These are phyloP conservation scores for Hemibagrus wyckioides DNA, from an alignment of 2,113 vertebrate genomes.

Conservation along the genomic window DNA sequence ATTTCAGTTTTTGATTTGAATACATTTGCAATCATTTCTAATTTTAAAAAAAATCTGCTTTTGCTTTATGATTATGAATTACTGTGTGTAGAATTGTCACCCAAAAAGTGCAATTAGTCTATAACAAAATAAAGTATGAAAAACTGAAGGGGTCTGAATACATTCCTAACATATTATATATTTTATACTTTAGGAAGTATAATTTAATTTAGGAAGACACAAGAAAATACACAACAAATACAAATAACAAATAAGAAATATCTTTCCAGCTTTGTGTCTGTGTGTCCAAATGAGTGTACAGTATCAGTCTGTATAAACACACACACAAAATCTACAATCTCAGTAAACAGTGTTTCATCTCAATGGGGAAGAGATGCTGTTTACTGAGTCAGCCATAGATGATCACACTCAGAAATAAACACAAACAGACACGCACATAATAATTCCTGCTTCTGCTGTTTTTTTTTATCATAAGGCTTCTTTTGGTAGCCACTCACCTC, in stretches of 20 bases:
- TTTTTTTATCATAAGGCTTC: neutral
- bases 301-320: constrained; percentile 22
- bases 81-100: too few species aligned
- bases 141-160: too few species aligned
- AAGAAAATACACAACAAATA: neutral
- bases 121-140: too few species aligned
- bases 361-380: neutral
- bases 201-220: neutral
- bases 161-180: too few species aligned
- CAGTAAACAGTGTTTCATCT: constrained; percentile 20
- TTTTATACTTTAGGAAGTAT: too few species aligned
- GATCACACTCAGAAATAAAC: constrained; percentile 11
- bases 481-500: constrained; percentile 5
- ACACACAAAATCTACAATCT: neutral
- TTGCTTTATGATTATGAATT: too few species aligned
- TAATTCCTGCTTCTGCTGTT: constrained; percentile 1
- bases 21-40: neutral
- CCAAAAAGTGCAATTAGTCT: too few species aligned
- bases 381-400: constrained; percentile 17
- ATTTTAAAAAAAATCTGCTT: neutral
- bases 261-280: neutral
- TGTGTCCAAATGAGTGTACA: neutral
- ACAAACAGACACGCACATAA: constrained; percentile 50
- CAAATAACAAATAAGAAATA: too few species aligned
- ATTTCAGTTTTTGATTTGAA: neutral